phyloP scores from a whole-genome alignment of 2,113 vertebrate species.

The Halcyon senegalensis region DNA sequence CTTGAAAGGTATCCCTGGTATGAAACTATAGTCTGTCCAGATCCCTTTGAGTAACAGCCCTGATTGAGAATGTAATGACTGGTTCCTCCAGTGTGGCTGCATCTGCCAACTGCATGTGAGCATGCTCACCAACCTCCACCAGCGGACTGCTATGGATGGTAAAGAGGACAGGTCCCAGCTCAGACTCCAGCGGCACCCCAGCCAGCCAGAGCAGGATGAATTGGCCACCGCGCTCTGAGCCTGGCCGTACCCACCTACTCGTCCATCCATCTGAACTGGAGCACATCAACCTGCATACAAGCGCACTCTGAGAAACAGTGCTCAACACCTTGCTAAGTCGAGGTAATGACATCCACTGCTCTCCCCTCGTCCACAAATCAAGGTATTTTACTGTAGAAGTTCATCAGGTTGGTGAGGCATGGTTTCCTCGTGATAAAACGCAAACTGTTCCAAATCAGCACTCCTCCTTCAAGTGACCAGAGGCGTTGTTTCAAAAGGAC shows the following conservation, averaged over 20 bases:
- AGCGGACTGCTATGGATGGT: neutral
- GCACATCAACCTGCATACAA: too few relatives aligned
- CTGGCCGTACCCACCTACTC: too few relatives aligned
- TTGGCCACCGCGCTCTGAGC: too few relatives aligned
- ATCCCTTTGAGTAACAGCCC: neutral
- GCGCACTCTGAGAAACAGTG: neutral
- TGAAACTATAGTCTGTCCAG: neutral
- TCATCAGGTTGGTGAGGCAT: neutral
- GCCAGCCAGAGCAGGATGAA: neutral
- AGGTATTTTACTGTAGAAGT: neutral
- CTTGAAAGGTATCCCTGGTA: neutral
- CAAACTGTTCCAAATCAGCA: neutral
- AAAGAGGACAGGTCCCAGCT: neutral
- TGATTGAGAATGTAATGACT: neutral
- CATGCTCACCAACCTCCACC: neutral
- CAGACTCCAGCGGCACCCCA: neutral
- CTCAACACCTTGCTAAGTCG: neutral
- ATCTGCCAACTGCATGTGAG: fast-evolving
- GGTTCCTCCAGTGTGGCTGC: neutral
- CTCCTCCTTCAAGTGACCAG: neutral
- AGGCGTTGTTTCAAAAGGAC: neutral
- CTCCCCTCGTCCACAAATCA: neutral
- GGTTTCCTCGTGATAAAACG: neutral
- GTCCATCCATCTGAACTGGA: neutral
- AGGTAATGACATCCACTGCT: neutral